Evolutionary conservation across 1,140 invertebrate genomes (phyloP), one percentile per base, ranked within the genome.

Genomic region (Atta colombica): DNA sequence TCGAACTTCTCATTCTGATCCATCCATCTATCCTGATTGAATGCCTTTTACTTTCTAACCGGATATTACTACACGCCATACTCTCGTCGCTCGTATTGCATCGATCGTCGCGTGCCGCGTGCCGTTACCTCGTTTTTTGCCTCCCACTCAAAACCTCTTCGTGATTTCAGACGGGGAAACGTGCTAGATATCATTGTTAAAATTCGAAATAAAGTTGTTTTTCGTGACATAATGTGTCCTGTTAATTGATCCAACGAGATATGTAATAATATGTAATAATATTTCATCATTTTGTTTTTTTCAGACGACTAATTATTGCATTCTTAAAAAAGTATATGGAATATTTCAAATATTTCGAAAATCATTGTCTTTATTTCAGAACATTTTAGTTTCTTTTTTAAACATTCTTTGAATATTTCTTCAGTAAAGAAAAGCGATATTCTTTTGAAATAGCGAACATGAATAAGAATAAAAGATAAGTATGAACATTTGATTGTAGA

Each of bases 141-240:
- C 25, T 82, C 68, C 74, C 31, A 58, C 53, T 72, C 49, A 65
- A 81, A 55, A 81, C 58, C 63, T 69, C 66, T 80, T 69, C 49
- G 65, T 31, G 65, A 81, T 58, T 58, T 81, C 16, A 31, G 16
- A 49, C 60, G 16, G 68, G 68, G 18, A 28, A 61, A 60, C 39
- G 21, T 49, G 69, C 69, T 74, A 81, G 80, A 28, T 14, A 82
- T 60, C 18, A 84, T 84, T 84, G 80, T 84, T 75, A 84, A 84
- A 84, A 84, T 84, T 84, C 39, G 25, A 84, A 84, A 84, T 84
- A 84, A 84, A 84, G 18, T n/a, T 81, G 66, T 81, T 81, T 81
- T 71, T 71, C 78, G 31, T 71, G 78, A 60, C 21, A 2, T n/a
- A 71, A 60, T 2, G n/a, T 75, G 55, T 58, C n/a, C 16, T 74